These are phyloP conservation scores for Eremobia ochroleuca DNA, from an alignment of 2,888 invertebrate species.

Conservation along the genomic window DNA sequence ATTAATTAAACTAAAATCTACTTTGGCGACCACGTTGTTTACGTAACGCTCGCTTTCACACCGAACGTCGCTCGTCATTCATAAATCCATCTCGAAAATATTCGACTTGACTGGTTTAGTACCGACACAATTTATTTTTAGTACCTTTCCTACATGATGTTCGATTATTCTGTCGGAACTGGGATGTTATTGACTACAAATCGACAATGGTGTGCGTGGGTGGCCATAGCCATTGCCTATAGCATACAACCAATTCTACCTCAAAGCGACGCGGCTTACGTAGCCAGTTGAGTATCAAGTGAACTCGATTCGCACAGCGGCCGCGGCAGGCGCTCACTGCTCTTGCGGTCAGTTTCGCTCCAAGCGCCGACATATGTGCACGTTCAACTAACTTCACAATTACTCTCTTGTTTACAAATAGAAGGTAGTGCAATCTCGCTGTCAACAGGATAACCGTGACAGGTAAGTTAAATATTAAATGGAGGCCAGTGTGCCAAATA, in stretches of 20 bases:
- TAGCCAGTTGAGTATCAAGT: constrained; percentile 73
- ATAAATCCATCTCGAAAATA: constrained; percentile 27
- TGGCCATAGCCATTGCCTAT: constrained; percentile 68
- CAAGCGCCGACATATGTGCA: constrained; percentile 77
- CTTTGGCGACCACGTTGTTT: constrained; percentile 71
- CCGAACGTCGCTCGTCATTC: constrained; percentile 48
- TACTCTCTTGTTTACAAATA: constrained; percentile 85
- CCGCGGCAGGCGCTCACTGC: constrained; percentile 65
- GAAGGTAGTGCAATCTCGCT: constrained; percentile 79
- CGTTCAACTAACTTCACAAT: constrained; percentile 69
- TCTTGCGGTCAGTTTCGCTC: constrained; percentile 79
- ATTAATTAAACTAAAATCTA: constrained; percentile 33
- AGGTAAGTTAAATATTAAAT: constrained; percentile 83
- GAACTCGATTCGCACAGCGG: constrained; percentile 83
- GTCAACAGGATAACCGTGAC: constrained; percentile 83
- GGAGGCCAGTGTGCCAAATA: constrained; percentile 80
- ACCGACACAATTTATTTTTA: constrained; percentile 12
- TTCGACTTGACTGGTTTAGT: constrained; percentile 16
- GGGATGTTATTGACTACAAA: constrained; percentile 63
- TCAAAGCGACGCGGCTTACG: constrained; percentile 62
- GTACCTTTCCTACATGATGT: constrained; percentile 18
- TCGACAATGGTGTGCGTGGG: constrained; percentile 68
- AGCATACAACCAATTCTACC: constrained; percentile 65
- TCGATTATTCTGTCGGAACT: constrained; percentile 34
- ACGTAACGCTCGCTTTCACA: constrained; percentile 80